Evolutionary conservation across 2,113 vertebrate genomes (phyloP).

Genomic region (Lathamus discolor): DNA sequence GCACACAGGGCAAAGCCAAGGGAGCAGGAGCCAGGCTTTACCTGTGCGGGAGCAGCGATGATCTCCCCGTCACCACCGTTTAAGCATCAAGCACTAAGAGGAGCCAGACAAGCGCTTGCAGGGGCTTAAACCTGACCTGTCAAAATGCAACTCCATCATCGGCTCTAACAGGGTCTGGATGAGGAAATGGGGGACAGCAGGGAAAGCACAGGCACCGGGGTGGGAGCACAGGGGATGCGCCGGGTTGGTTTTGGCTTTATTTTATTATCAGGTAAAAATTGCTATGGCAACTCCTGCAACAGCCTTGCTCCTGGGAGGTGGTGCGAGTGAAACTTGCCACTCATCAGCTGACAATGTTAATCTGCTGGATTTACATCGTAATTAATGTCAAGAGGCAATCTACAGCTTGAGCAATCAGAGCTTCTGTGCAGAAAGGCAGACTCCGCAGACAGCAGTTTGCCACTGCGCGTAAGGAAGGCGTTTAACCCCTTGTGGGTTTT

Average conservation of each 20-base stretch:
- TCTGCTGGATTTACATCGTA: constrained; percentile 70
- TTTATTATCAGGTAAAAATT: constrained; percentile 16
- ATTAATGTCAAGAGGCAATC: constrained; percentile 75
- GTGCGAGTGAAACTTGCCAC: constrained; percentile 54
- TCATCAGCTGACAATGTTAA: constrained; percentile 64
- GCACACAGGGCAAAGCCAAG: fast-evolving
- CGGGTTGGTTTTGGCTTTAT: neutral
- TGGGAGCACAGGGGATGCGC: neutral
- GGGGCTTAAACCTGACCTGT: neutral
- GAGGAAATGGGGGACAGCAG: neutral
- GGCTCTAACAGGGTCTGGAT: neutral
- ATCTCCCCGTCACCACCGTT: neutral
- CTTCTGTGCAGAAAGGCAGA: constrained; percentile 25
- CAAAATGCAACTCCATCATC: neutral
- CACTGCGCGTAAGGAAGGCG: neutral
- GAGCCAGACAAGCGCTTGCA: neutral
- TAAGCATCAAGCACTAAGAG: fast-evolving
- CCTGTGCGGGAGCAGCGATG: neutral
- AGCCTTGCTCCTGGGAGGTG: constrained; percentile 8
- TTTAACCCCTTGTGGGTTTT: constrained; percentile 4
- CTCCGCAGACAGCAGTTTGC: neutral
- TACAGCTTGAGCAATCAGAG: constrained; percentile 63
- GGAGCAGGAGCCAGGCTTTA: neutral
- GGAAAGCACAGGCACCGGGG: neutral
- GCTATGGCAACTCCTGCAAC: constrained; percentile 64